Base-by-base conservation (phyloP, 2,797 vertebrate genomes). In the Lepilemur septentrionalis region DNA sequence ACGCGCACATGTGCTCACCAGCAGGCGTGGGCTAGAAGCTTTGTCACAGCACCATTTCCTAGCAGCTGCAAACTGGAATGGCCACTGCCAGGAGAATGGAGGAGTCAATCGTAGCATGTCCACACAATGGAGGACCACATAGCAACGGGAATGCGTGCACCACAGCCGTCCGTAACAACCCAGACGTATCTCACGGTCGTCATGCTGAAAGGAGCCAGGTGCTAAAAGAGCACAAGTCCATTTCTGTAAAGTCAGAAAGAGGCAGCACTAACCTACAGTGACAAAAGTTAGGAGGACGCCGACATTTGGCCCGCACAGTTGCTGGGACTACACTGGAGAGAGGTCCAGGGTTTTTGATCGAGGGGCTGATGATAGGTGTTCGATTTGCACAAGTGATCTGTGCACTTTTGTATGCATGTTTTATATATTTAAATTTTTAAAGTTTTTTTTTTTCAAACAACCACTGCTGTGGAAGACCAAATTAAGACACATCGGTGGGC, bases 1-100 rank as follows among this genome's bases (percentile, higher is more conserved):
- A 14, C 0, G 0, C 1, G 20, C 25, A 10, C 28, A 1, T 3
- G 0, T 4, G 28, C 50, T 25, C 18, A 4, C 72, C 72, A 41
- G 20, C 48, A n/a, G 48, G 38, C 70, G 15, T 0, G 4, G 38
- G n/a, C 12, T 9, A 30, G 41, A 38, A 57, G 22, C 15, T 32
- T 5, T 4, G 12, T n/a, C 48, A 7, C 30, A 1, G 8, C 20
- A 1, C 22, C 12, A 35, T 8, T n/a, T 10, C 6, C 8, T 25
- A 1, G 18, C 25, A 59, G 61, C 20, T 0, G 0, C 72, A 46
- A 4, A 13, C 0, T 1, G 32, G 35, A 69, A 69, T 0, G 8
- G 23, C 35, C 9, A 7, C 38, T 3, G 6, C 22, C 55, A 30
- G 52, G 75, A 82, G 57, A 67, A 5, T 3, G 4, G 2, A 4